Evolutionary conservation across 2,113 vertebrate species (phyloP).

Genomic region (Scopus umbretta): DNA sequence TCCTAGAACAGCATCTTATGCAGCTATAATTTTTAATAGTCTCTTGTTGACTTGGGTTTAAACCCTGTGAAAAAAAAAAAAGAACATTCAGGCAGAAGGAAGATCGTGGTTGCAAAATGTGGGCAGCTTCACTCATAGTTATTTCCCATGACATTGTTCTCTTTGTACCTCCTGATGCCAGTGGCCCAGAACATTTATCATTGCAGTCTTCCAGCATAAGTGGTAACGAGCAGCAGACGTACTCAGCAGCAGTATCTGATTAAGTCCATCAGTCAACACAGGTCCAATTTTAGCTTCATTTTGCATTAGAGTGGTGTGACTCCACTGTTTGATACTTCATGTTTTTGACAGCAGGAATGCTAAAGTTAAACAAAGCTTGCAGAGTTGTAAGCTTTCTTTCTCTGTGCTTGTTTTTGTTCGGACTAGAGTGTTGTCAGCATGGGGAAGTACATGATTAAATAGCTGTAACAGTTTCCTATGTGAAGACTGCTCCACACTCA

Average conservation of each 20-base stretch:
- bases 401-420: not conserved
- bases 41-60: not conserved
- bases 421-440: not conserved
- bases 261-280: not conserved
- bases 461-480: not conserved
- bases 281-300: not conserved
- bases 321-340: not conserved
- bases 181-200: not conserved
- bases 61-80: not conserved
- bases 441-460: not conserved
- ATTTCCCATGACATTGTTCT: rapidly evolving
- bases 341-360: not conserved
- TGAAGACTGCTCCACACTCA: not conserved
- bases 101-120: not conserved
- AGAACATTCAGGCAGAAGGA: not conserved
- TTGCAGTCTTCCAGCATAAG: not conserved
- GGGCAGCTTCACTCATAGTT: not conserved
- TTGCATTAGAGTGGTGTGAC: not conserved
- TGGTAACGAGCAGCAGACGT: not conserved
- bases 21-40: not conserved
- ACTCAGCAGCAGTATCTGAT: not conserved
- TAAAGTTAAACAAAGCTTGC: not conserved
- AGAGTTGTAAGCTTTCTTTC: not conserved
- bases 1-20: not conserved
- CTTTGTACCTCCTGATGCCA: not conserved